Conservation (phyloP, 2,888 invertebrate species). For the Isotomurus palustris region DNA sequence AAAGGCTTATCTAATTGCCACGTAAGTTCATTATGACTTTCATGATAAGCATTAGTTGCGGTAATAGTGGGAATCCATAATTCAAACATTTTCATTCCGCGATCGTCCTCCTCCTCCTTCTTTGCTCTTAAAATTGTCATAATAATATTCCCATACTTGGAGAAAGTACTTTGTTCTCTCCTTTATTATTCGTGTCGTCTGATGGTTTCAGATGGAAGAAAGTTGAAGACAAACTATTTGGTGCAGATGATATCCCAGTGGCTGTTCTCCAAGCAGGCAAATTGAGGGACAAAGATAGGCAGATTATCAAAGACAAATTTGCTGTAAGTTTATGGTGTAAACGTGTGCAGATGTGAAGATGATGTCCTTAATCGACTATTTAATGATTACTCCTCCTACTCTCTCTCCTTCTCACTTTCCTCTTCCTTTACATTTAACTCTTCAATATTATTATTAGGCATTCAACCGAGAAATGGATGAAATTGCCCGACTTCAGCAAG, state of each 20-base stretch:
- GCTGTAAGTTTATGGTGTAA: slow-evolving; percentile 56
- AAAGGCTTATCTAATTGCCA: slow-evolving; percentile 58
- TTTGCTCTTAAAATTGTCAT: neutral
- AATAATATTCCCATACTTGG: neutral
- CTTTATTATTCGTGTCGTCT: slow-evolving; percentile 19
- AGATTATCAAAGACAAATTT: slow-evolving; percentile 81
- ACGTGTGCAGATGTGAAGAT: slow-evolving; percentile 12
- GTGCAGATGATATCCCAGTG: slow-evolving; percentile 63
- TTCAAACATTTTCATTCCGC: slow-evolving; percentile 7
- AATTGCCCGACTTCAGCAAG: slow-evolving; percentile 73
- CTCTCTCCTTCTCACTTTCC: too few relatives aligned
- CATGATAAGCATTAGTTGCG: slow-evolving; percentile 4
- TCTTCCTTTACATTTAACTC: too few relatives aligned
- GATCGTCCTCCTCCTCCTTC: neutral
- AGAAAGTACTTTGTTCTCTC: neutral
- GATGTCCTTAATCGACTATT: slow-evolving; percentile 9
- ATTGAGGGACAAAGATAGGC: slow-evolving; percentile 78
- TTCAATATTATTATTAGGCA: slow-evolving; percentile 61
- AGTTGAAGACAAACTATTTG: slow-evolving; percentile 67
- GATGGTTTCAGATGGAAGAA: slow-evolving; percentile 78
- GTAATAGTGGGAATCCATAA: slow-evolving; percentile 1
- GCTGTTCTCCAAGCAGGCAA: slow-evolving; percentile 59
- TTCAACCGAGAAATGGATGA: slow-evolving; percentile 97
- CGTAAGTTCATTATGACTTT: slow-evolving; percentile 23
- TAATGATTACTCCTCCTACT: slow-evolving; percentile 27